Conservation (phyloP, 2,888 invertebrate genomes). For the Parochlus steinenii region DNA sequence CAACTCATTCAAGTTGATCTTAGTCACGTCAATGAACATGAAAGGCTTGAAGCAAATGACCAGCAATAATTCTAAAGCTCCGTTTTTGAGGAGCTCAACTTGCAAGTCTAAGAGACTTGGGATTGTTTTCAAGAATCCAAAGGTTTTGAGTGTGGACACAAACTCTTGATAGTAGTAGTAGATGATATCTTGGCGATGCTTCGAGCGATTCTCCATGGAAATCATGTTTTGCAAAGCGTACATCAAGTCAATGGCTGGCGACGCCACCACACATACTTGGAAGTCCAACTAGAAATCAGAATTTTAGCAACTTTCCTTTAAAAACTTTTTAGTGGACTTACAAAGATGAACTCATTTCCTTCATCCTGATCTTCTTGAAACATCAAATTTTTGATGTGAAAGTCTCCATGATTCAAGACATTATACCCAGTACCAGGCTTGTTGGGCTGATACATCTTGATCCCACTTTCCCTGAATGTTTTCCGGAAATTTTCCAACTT, state of each 20-base stretch:
- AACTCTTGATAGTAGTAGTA: conserved; percentile 13
- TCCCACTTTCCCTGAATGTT: conserved; percentile 6
- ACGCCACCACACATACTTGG: conserved; percentile 13
- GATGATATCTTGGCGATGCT: conserved; percentile 13
- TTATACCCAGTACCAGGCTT: conserved; percentile 18
- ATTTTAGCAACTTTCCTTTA: background rate
- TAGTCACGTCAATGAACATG: background rate
- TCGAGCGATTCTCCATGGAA: conserved; percentile 10
- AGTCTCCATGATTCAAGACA: conserved; percentile 30
- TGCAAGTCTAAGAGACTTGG: conserved; percentile 13
- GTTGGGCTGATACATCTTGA: conserved; percentile 7
- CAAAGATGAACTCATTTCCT: conserved; percentile 22
- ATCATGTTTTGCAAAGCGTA: conserved; percentile 11
- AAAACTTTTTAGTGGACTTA: no score
- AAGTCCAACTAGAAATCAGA: conserved; percentile 14
- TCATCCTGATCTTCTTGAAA: conserved; percentile 22
- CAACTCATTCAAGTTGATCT: background rate
- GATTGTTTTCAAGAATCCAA: conserved; percentile 9
- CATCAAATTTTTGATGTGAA: conserved; percentile 29
- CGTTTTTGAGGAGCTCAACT: conserved; percentile 13
- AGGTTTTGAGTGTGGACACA: conserved; percentile 8
- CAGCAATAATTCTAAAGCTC: conserved; percentile 11
- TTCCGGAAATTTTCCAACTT: conserved; percentile 6
- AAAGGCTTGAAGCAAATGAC: conserved; percentile 2
- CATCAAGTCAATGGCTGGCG: conserved; percentile 14